Evolutionary conservation across 2,888 invertebrate genomes (phyloP), one percentile per base, ranked within the genome.

Genomic region (Byasa hedistus): DNA sequence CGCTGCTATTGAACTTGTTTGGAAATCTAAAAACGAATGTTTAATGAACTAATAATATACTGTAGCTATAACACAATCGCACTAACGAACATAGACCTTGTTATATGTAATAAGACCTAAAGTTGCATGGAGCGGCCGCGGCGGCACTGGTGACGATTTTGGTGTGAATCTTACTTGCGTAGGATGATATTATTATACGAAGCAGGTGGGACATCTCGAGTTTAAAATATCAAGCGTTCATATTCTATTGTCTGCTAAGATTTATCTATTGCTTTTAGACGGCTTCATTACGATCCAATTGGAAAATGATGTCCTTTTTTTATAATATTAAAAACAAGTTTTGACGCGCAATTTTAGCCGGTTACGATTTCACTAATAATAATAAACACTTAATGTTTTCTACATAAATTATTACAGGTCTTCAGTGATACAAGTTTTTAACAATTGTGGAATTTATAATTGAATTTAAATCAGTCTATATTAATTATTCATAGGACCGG

Each of bases 1-100:
- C 66, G 12, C 59, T 55, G 55, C 21, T 66, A 74, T 72, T 70
- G 72, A 72, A 72, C 69, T 71, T 72, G 66, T 71, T 73, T 68
- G 68, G 68, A 68, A 72, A 73, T 69, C 64, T 66, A 61, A 70
- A 62, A 66, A 67, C 59, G 61, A 44, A 66, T 67, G 64, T 67
- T 52, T 65, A 65, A 63, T 58, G 44, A 61, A 66, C 54, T 57
- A 60, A 12, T 57, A 57, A 56, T 32, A 32, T 57, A 48, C 51
- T 24, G 8, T 19, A 2, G 22, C 36, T 8, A n/a, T 23, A n/a
- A 3, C 23, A 39, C 24, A 36, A 61, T n/a, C 32, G 56, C 15
- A 15, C 21, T 56, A 17, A 39, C 23, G 19, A 52, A 21, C 44
- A 36, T 15, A 8, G 22, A 65, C 36, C 27, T n/a, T 19, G 51